Conservation (phyloP, 2,797 vertebrate species). For the Pangasius sanitwongsei region DNA sequence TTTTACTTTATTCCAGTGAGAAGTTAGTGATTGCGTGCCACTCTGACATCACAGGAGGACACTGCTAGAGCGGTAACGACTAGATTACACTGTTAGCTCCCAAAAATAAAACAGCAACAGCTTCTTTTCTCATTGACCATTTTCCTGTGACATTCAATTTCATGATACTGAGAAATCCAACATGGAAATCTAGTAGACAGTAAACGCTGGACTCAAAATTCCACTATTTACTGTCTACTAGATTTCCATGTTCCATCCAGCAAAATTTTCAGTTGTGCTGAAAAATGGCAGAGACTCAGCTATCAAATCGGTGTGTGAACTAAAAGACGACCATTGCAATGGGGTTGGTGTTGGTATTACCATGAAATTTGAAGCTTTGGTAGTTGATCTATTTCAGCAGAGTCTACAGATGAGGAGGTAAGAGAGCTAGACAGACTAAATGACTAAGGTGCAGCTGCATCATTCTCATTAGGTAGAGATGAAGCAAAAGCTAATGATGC, state of each 20-base stretch:
- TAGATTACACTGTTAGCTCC: neutral
- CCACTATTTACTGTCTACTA: too few relatives aligned
- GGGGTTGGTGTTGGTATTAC: neutral
- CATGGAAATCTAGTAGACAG: neutral
- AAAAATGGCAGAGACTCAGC: neutral
- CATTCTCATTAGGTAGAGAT: neutral
- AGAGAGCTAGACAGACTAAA: neutral
- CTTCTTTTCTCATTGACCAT: neutral
- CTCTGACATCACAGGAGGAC: neutral
- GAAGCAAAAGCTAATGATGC: neutral
- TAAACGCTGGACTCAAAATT: neutral
- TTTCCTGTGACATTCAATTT: neutral
- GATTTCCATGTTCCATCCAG: too few relatives aligned
- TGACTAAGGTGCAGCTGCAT: neutral
- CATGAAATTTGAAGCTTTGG: neutral
- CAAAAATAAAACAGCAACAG: neutral
- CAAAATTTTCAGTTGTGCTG: neutral
- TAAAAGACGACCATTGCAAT: neutral
- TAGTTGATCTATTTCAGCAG: neutral
- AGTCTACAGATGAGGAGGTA: neutral
- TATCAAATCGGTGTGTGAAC: neutral
- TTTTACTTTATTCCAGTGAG: neutral
- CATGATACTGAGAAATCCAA: neutral
- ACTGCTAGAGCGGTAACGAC: neutral
- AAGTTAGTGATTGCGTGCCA: neutral